A percentile compares a stretch with the other conserved stretches of the same genome.
Conservation (phyloP, 2,797 vertebrate species). For the Epinephelus awoara region DNA sequence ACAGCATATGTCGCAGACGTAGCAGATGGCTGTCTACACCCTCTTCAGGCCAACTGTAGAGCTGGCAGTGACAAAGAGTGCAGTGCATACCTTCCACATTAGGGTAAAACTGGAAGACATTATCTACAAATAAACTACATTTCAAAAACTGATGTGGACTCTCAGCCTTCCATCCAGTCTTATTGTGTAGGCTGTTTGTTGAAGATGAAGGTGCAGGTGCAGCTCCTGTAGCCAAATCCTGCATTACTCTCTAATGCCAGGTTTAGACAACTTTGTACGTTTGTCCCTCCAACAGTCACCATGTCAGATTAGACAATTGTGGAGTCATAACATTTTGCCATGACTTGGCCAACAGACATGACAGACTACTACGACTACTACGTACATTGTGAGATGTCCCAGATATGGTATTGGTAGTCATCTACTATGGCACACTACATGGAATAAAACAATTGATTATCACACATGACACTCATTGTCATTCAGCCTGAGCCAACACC, state of each 20-base stretch:
- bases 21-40: slow-evolving; percentile 23
- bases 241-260: neutral
- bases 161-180: neutral
- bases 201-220: neutral
- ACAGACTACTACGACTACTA: too few species aligned
- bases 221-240: neutral
- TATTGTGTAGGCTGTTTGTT: neutral
- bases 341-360: too few species aligned
- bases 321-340: too few species aligned
- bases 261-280: too few species aligned
- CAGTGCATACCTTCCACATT: neutral
- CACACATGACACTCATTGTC: too few species aligned
- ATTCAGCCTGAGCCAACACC: too few species aligned
- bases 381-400: too few species aligned
- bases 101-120: neutral
- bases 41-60: slow-evolving; percentile 8
- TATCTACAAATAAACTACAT: slow-evolving; percentile 1
- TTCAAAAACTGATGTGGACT: neutral
- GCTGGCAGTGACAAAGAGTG: neutral
- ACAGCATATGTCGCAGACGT: slow-evolving; percentile 11
- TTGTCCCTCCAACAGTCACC: too few species aligned
- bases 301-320: too few species aligned
- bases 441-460: too few species aligned
- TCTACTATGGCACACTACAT: too few species aligned
- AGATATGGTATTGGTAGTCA: too few species aligned